These are phyloP conservation scores for Drosophila rubida DNA, from an alignment of 2,888 invertebrate genomes.

Conservation along the genomic window DNA sequence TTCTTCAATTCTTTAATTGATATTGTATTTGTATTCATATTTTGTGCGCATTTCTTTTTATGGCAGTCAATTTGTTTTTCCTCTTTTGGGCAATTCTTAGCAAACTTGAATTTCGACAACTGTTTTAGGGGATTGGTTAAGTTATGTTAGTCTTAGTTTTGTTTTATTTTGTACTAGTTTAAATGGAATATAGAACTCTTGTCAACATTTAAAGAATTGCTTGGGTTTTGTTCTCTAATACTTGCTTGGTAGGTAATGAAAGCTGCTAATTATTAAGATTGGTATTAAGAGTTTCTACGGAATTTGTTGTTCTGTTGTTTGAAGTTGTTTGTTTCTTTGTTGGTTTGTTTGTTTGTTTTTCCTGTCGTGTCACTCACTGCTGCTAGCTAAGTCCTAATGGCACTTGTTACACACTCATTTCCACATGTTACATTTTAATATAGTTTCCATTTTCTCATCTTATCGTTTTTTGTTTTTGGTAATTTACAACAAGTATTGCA, in stretches of 20 bases:
- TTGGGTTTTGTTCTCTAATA: constrained; percentile 32
- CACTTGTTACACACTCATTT: constrained; percentile 73
- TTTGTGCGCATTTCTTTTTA: constrained; percentile 56
- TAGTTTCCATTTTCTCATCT: constrained; percentile 18
- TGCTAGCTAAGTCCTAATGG: constrained; percentile 75
- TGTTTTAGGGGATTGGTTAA: constrained; percentile 9
- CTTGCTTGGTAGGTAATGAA: constrained; percentile 7
- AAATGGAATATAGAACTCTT: constrained; percentile 69
- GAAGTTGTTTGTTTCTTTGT: constrained; percentile 6
- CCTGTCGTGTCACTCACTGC: constrained; percentile 60
- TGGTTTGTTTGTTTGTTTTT: constrained; percentile 25
- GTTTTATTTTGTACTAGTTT: constrained; percentile 68
- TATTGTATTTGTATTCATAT: constrained; percentile 9
- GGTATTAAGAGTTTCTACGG: constrained; percentile 15
- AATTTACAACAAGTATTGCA: constrained; percentile 81
- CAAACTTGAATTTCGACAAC: constrained; percentile 34
- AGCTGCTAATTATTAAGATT: constrained; percentile 25
- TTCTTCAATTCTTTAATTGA: constrained; percentile 7
- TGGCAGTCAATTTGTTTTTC: constrained; percentile 41
- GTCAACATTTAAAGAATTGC: constrained; percentile 36
- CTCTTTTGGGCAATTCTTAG: constrained; percentile 13
- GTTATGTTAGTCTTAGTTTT: constrained; percentile 44
- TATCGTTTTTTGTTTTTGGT: constrained; percentile 56
- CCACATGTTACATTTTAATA: constrained; percentile 52
- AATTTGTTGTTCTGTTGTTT: constrained; percentile 25